Percentiles rank a stretch among this genome's conserved stretches.
These are phyloP conservation scores for Athalia cordata DNA, from an alignment of 2,888 invertebrate genomes.

Conservation along the genomic window DNA sequence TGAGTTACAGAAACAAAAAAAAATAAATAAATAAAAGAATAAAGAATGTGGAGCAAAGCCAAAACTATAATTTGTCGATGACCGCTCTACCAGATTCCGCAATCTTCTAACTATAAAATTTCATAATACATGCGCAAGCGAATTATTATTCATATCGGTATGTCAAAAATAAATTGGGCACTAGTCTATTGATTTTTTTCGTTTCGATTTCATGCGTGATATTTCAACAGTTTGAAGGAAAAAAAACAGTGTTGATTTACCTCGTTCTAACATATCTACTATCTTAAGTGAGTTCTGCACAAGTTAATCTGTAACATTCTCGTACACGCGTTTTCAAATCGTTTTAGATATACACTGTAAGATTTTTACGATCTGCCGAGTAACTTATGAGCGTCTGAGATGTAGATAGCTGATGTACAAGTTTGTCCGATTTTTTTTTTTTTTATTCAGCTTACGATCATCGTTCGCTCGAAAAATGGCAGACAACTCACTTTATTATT, in stretches of 20 bases:
- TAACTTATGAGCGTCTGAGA: background rate
- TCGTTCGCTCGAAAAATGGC: background rate
- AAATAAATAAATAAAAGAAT: background rate
- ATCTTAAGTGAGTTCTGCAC: background rate
- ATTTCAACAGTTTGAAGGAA: too few relatives aligned
- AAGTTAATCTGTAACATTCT: background rate
- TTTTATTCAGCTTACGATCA: background rate
- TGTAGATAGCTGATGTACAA: too few relatives aligned
- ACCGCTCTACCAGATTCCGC: background rate
- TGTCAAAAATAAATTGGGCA: background rate
- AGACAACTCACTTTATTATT: too few relatives aligned
- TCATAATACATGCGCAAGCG: background rate
- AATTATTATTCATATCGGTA: background rate
- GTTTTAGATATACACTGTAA: background rate
- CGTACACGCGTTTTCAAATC: background rate
- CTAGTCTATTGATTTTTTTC: too few relatives aligned
- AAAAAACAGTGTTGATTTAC: too few relatives aligned
- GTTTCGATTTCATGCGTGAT: too few relatives aligned
- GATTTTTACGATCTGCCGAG: slow-evolving; percentile 18
- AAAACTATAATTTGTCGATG: background rate
- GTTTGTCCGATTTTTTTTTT: background rate
- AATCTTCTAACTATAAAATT: background rate
- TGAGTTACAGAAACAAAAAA: too few relatives aligned
- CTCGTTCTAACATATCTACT: background rate
- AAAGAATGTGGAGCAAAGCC: slow-evolving; percentile 5